A percentile compares a stretch with the other conserved stretches of the same genome.
Conservation (phyloP, 2,797 vertebrate species). For the Artibeus lituratus region DNA sequence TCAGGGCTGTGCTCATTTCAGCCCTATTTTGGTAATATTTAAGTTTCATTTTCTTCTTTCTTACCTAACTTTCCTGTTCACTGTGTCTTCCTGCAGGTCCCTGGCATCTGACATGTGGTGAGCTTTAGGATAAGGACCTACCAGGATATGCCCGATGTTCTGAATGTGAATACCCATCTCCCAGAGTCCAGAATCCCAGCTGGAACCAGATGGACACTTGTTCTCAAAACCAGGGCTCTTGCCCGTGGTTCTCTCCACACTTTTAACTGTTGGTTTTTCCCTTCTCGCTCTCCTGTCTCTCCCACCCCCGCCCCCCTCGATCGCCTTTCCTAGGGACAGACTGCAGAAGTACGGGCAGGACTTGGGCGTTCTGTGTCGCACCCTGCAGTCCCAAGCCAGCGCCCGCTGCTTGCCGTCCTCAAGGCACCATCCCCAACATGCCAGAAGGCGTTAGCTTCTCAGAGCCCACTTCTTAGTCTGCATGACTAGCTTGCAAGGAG, state of each 20-base stretch:
- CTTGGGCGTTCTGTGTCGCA: background rate
- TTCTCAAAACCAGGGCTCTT: background rate
- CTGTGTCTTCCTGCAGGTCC: conserved; percentile 81
- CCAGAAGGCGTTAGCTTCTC: conserved; percentile 2
- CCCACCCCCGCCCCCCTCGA: background rate
- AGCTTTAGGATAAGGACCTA: conserved; percentile 77
- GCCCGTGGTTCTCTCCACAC: background rate
- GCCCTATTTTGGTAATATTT: background rate
- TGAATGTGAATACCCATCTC: background rate
- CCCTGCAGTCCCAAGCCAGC: background rate
- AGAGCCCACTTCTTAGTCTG: conserved; percentile 46
- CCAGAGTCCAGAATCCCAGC: background rate
- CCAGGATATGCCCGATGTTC: conserved; percentile 58
- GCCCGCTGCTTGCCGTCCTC: background rate
- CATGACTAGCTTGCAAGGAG: conserved; percentile 67
- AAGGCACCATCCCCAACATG: background rate
- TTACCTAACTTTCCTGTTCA: conserved; percentile 41
- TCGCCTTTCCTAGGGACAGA: background rate
- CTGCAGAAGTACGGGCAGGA: background rate
- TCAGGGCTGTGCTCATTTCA: background rate
- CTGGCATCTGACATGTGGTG: conserved; percentile 76
- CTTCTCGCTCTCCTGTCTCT: conserved; percentile 13
- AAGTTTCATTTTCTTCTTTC: background rate
- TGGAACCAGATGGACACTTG: background rate
- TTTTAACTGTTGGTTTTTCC: background rate